phyloP scores from a whole-genome alignment of 1,140 invertebrate genomes.

The Andricus grossulariae region DNA sequence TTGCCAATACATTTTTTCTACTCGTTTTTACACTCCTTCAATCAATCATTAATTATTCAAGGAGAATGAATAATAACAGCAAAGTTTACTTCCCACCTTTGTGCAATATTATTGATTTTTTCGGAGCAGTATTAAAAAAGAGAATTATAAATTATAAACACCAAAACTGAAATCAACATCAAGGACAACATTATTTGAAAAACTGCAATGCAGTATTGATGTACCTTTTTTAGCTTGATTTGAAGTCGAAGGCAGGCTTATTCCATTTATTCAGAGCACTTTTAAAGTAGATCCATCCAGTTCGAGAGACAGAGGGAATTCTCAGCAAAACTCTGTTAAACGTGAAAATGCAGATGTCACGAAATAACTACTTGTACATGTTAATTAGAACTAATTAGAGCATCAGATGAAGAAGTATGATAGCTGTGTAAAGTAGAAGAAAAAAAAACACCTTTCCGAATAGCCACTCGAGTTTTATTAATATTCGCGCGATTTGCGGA shows the following conservation, averaged over 20 bases:
- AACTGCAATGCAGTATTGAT: background rate
- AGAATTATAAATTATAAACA: too few relatives aligned
- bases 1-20: background rate
- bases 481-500: background rate
- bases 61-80: background rate
- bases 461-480: background rate
- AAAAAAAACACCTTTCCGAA: background rate
- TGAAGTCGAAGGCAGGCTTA: background rate
- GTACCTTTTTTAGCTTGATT: background rate
- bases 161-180: background rate
- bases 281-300: background rate
- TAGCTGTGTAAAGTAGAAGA: background rate
- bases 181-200: background rate
- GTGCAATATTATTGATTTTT: background rate
- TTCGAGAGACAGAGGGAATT: background rate
- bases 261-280: background rate
- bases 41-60: background rate
- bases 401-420: background rate
- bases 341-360: conserved; percentile 6
- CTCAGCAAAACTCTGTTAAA: background rate
- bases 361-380: background rate
- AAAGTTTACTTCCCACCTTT: background rate
- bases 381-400: conserved; percentile 7
- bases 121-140: background rate
- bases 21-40: background rate